Conservation (phyloP, 2,113 vertebrate species). For the Lepisosteus osseus region DNA sequence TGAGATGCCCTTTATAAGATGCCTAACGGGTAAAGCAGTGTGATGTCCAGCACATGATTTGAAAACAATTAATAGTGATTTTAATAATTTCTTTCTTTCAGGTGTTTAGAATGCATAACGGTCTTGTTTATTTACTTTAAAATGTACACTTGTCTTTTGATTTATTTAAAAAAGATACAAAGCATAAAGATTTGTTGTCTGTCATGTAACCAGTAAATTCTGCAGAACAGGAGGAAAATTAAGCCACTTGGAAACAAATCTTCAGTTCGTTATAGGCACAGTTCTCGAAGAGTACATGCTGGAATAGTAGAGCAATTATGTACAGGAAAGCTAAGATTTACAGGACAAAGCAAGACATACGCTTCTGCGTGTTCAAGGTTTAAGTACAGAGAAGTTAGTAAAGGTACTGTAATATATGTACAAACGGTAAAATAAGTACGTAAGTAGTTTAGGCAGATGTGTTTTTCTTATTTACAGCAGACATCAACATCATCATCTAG, state of each 20-base stretch:
- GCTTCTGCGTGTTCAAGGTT: constrained; percentile 43
- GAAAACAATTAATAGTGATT: no score
- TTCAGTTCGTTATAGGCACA: constrained; percentile 50
- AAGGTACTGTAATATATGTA: constrained; percentile 39
- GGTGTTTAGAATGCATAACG: constrained; percentile 29
- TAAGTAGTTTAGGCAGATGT: constrained; percentile 34
- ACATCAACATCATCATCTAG: constrained; percentile 36
- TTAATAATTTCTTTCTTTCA: no score
- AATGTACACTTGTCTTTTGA: constrained; percentile 61
- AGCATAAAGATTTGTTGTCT: constrained; percentile 59
- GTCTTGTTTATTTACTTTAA: constrained; percentile 69
- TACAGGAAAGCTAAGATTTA: constrained; percentile 55
- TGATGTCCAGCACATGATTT: no score
- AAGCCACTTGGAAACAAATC: constrained; percentile 46
- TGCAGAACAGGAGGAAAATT: constrained; percentile 36
- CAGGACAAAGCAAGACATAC: constrained; percentile 40
- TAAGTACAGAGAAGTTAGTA: constrained; percentile 50
- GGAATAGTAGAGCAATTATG: constrained; percentile 57
- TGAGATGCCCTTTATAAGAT: no score
- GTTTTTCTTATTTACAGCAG: constrained; percentile 40
- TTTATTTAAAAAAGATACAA: constrained; percentile 66
- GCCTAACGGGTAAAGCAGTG: no score
- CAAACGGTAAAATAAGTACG: constrained; percentile 35
- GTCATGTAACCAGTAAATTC: constrained; percentile 48
- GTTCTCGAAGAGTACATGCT: constrained; percentile 53